These are phyloP conservation scores for Baccha elongata DNA, from an alignment of 2,888 invertebrate genomes.

Conservation along the genomic window DNA sequence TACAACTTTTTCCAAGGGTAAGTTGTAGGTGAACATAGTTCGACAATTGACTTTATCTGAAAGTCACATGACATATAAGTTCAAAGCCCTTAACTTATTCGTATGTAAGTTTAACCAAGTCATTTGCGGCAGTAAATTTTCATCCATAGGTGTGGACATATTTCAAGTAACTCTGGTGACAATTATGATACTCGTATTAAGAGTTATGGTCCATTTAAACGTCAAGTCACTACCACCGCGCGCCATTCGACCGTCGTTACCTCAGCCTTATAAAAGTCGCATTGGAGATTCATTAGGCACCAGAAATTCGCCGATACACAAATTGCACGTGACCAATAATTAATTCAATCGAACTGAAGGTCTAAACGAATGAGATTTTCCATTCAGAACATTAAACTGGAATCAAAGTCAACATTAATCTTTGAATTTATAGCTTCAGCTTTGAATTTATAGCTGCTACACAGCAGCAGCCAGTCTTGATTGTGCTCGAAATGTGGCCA, in stretches of 20 bases:
- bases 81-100: no score
- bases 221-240: no score
- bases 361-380: slow-evolving; percentile 2
- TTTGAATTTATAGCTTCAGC: slow-evolving; percentile 68
- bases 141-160: slow-evolving; percentile 46
- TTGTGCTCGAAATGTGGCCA: slow-evolving; percentile 56
- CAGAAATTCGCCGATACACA: slow-evolving; percentile 32
- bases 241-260: no score
- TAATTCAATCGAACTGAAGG: slow-evolving; percentile 64
- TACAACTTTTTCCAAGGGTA: no score
- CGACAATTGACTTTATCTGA: no score
- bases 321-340: slow-evolving; percentile 64
- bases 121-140: slow-evolving; percentile 35
- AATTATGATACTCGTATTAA: slow-evolving; percentile 56
- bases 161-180: slow-evolving; percentile 45
- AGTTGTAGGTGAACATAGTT: no score
- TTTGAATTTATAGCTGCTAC: no score
- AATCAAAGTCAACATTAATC: slow-evolving; percentile 73
- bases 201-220: slow-evolving; percentile 59
- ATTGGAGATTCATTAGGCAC: slow-evolving; percentile 62
- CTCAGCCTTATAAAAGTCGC: no score
- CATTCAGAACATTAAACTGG: slow-evolving; percentile 67
- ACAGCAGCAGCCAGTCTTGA: slow-evolving; percentile 21
- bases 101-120: no score
- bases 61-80: no score